Conservation (phyloP, 2,113 vertebrate genomes). For the Conger conger region DNA sequence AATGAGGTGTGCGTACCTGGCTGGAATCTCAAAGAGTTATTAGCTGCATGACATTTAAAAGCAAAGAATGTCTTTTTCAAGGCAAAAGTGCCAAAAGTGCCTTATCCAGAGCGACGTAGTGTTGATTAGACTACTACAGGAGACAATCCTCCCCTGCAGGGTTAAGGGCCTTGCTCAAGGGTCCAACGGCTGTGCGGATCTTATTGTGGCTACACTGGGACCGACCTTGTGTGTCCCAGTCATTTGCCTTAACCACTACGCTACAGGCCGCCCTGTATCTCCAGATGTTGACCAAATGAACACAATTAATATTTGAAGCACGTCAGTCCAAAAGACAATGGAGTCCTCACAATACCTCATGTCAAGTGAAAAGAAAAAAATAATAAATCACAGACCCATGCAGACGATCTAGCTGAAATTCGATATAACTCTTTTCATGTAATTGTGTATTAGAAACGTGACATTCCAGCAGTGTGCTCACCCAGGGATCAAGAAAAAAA, state of each 20-base stretch:
- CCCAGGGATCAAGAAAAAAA: neutral
- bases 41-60: neutral
- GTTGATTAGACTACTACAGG: too few species aligned
- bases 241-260: too few species aligned
- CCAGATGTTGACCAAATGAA: neutral
- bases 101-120: too few species aligned
- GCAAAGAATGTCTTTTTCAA: neutral
- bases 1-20: neutral
- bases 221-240: too few species aligned
- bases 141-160: too few species aligned
- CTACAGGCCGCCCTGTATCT: too few species aligned
- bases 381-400: neutral
- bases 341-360: neutral
- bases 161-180: too few species aligned
- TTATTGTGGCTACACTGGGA: too few species aligned
- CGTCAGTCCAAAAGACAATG: neutral
- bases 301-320: neutral
- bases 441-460: neutral
- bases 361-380: neutral
- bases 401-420: neutral
- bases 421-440: neutral
- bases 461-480: neutral
- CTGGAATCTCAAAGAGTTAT: slow-evolving; percentile 6
- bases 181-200: too few species aligned
- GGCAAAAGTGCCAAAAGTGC: too few species aligned